phyloP scores from a whole-genome alignment of 2,797 vertebrate genomes.

The Sciaenops ocellatus region DNA sequence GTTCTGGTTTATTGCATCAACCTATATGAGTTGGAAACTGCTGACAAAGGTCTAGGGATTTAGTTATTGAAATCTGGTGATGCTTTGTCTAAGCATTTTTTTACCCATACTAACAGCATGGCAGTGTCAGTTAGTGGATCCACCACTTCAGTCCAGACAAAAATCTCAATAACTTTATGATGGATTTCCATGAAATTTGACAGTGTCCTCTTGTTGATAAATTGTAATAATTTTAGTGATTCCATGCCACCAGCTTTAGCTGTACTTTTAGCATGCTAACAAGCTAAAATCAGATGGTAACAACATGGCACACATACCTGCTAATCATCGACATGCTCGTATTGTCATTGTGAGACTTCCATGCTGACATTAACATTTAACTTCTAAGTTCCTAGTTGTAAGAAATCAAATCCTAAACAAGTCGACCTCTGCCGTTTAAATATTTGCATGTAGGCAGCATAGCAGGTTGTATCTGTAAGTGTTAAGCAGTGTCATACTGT shows the following conservation, averaged over 20 bases:
- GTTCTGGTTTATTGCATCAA: slow-evolving; percentile 55
- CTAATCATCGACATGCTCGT: background rate
- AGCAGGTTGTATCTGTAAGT: slow-evolving; percentile 46
- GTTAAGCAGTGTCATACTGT: slow-evolving; percentile 61
- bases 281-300: background rate
- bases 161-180: background rate
- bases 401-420: background rate
- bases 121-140: background rate
- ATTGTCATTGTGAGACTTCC: background rate
- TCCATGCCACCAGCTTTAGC: background rate
- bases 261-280: background rate
- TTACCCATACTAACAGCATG: background rate
- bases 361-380: background rate
- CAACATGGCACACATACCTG: background rate
- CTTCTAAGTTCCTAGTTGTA: background rate
- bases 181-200: background rate
- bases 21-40: slow-evolving; percentile 35
- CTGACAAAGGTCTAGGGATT: slow-evolving; percentile 39
- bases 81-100: slow-evolving; percentile 19
- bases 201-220: background rate
- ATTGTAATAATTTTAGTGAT: background rate
- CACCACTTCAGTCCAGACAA: background rate
- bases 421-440: background rate
- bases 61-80: slow-evolving; percentile 52
- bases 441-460: slow-evolving; percentile 23